A percentile compares a stretch with the other conserved stretches of the same genome.
Evolutionary conservation across 2,797 vertebrate genomes (phyloP).

Genomic region (Argyrosomus regius): DNA sequence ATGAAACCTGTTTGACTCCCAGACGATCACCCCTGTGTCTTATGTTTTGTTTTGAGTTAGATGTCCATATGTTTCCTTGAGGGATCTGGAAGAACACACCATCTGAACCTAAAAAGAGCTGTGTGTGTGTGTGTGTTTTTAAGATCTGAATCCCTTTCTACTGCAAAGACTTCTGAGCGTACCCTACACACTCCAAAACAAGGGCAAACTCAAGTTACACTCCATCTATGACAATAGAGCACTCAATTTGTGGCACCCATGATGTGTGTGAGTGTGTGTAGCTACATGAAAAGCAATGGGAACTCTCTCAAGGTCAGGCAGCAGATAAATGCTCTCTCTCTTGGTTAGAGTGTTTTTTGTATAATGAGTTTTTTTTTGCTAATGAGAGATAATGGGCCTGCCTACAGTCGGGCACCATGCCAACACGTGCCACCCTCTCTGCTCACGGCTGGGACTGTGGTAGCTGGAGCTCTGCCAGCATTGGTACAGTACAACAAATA

Average conservation of each 20-base stretch:
- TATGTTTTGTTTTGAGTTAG: conserved; percentile 73
- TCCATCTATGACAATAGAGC: conserved; percentile 63
- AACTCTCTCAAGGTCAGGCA: conserved; percentile 84
- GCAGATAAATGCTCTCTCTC: conserved; percentile 82
- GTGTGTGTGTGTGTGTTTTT: conserved; percentile 49
- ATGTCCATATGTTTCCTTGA: conserved; percentile 80
- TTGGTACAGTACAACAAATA: conserved; percentile 77
- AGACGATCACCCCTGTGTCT: conserved; percentile 69
- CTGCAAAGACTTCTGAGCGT: conserved; percentile 68
- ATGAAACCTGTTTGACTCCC: conserved; percentile 74
- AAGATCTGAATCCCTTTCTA: conserved; percentile 77
- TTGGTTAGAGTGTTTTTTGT: conserved; percentile 76
- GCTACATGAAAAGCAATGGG: conserved; percentile 76
- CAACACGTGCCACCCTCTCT: conserved; percentile 79
- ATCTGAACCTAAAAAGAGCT: conserved; percentile 73
- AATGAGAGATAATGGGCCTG: conserved; percentile 87
- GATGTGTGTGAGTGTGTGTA: conserved; percentile 48
- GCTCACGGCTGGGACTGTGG: conserved; percentile 79
- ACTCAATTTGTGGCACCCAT: conserved; percentile 64
- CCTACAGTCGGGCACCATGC: conserved; percentile 81
- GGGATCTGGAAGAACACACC: conserved; percentile 72
- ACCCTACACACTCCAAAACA: conserved; percentile 78
- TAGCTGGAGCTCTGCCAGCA: conserved; percentile 81
- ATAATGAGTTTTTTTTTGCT: conserved; percentile 83
- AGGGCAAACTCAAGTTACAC: conserved; percentile 78